Evolutionary conservation across 1,140 invertebrate genomes (phyloP).

Genomic region (Epicauta chinensis): DNA sequence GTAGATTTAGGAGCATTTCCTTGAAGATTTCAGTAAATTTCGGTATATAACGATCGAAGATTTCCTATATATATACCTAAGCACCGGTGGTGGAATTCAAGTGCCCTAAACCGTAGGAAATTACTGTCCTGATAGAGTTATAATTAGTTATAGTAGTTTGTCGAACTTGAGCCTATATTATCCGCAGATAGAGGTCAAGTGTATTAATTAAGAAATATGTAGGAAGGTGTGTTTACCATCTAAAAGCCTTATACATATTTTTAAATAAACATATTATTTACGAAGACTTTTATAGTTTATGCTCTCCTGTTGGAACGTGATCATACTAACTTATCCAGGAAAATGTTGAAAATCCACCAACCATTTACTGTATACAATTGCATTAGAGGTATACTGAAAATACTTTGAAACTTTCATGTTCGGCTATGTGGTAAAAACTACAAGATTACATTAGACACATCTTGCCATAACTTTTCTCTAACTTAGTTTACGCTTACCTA

Average conservation of each 20-base stretch:
- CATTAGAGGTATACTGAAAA: no score
- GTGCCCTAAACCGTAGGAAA: conserved; percentile 6
- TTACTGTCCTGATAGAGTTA: conserved; percentile 13
- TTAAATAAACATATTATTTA: no score
- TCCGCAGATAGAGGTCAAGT: conserved; percentile 9
- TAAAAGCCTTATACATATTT: no score
- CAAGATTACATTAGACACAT: conserved; percentile 13
- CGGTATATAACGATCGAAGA: conserved; percentile 1
- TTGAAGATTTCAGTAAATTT: background rate
- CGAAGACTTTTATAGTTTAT: no score
- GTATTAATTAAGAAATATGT: conserved; percentile 4
- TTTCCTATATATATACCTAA: conserved; percentile 3
- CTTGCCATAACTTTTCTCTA: conserved; percentile 12
- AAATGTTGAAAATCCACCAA: no score
- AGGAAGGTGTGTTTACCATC: no score
- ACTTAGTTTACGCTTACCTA: background rate
- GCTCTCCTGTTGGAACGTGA: no score
- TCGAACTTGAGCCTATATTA: conserved; percentile 15
- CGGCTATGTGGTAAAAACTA: no score
- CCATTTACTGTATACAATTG: no score
- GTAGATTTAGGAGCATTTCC: conserved; percentile 2
- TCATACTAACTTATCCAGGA: no score
- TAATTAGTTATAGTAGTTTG: conserved; percentile 12
- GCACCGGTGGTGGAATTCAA: conserved; percentile 2
- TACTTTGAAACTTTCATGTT: no score